These are phyloP conservation scores for Sipha maydis DNA, from an alignment of 2,888 invertebrate species.

Conservation along the genomic window DNA sequence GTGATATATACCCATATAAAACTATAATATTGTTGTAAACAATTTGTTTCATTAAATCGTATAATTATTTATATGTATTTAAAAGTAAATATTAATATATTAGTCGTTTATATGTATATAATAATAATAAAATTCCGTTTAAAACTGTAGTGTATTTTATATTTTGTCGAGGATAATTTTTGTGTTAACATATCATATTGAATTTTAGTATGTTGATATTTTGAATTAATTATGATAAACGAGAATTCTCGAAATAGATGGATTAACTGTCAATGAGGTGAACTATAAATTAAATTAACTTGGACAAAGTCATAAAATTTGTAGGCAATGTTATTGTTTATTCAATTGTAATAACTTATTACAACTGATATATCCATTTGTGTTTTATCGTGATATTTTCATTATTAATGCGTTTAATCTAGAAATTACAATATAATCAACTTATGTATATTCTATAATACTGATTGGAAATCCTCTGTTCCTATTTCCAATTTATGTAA, in stretches of 20 bases:
- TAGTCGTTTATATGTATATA: no score
- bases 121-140: no score
- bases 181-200: not conserved
- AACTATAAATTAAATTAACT: slow-evolving; percentile 30
- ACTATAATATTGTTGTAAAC: not conserved
- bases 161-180: not conserved
- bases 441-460: not conserved
- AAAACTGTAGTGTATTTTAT: not conserved
- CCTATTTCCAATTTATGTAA: no score
- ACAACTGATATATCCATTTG: not conserved
- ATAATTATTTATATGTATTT: not conserved
- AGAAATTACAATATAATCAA: not conserved
- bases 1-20: not conserved
- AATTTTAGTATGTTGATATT: slow-evolving; percentile 29
- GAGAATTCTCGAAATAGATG: slow-evolving; percentile 19
- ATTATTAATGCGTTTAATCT: not conserved
- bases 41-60: not conserved
- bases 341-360: slow-evolving; percentile 19
- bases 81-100: no score
- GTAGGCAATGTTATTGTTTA: slow-evolving; percentile 7
- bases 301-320: not conserved
- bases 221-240: slow-evolving; percentile 31
- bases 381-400: not conserved
- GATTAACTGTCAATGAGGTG: slow-evolving; percentile 19
- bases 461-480: no score